Evolutionary conservation across 2,113 vertebrate species (phyloP).

Genomic region (human (Homo sapiens)): DNA sequence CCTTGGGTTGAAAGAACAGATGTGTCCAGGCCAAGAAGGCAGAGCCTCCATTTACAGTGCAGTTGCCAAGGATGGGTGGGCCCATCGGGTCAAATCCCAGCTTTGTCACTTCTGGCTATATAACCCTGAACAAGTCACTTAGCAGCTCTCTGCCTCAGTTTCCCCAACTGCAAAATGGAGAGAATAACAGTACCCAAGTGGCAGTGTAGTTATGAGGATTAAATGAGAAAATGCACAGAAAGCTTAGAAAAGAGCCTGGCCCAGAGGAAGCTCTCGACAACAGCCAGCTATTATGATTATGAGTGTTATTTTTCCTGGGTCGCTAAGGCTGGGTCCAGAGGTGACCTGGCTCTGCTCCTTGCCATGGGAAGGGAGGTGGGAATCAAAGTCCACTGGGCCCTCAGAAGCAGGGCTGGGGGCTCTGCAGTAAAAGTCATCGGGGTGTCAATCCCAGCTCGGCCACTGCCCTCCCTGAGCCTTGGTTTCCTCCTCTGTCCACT

Average conservation of each 20-base stretch:
- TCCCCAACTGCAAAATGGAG: not conserved
- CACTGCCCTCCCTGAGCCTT: not conserved
- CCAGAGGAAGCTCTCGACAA: not conserved
- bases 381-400: not conserved
- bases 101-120: not conserved
- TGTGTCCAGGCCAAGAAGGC: not conserved
- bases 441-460: not conserved
- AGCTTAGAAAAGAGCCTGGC: not conserved
- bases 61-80: not conserved
- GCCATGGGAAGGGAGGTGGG: not conserved
- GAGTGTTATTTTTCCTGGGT: not conserved
- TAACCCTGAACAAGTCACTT: not conserved
- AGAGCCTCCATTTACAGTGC: not conserved
- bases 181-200: not conserved
- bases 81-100: not conserved
- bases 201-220: not conserved
- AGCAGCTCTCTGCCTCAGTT: not conserved
- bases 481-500: not conserved
- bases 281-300: not conserved
- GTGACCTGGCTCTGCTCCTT: not conserved
- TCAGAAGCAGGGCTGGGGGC: rapidly evolving
- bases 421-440: not conserved
- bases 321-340: not conserved
- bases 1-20: not conserved
- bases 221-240: not conserved